Conservation (phyloP, 2,888 invertebrate species). For the Agrypnus murinus region DNA sequence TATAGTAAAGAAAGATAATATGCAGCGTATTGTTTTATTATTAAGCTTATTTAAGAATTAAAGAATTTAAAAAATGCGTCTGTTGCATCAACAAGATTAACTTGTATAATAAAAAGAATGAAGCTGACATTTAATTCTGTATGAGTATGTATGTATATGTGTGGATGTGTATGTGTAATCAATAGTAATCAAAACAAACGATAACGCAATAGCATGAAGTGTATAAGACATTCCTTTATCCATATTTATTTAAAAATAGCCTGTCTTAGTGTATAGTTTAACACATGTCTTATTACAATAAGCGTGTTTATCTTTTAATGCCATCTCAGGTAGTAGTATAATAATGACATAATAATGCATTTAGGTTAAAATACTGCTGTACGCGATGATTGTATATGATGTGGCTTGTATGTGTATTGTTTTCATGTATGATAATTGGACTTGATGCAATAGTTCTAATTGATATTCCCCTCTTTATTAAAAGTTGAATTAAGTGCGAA, state of each 20-base stretch:
- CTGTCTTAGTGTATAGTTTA: slow-evolving; percentile 1
- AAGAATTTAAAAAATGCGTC: background rate
- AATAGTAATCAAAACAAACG: slow-evolving; percentile 28
- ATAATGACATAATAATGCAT: slow-evolving; percentile 34
- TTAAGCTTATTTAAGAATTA: too few relatives aligned
- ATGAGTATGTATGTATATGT: slow-evolving; percentile 1
- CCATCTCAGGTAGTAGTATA: slow-evolving; percentile 28
- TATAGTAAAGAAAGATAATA: too few relatives aligned
- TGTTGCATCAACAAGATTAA: slow-evolving; percentile 19
- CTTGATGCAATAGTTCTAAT: background rate
- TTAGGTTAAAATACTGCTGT: slow-evolving; percentile 33
- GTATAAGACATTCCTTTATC: slow-evolving; percentile 5
- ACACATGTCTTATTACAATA: slow-evolving; percentile 31
- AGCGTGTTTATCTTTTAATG: slow-evolving; percentile 32
- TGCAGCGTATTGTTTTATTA: too few relatives aligned
- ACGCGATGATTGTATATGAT: too few relatives aligned
- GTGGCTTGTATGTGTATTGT: too few relatives aligned
- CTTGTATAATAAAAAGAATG: slow-evolving; percentile 13
- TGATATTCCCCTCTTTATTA: background rate
- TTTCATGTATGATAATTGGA: background rate
- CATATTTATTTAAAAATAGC: background rate
- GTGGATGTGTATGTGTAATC: slow-evolving; percentile 8
- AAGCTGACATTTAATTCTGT: slow-evolving; percentile 29
- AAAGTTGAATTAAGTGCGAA: too few relatives aligned
- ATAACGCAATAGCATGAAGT: slow-evolving; percentile 2